Conservation (phyloP, 2,113 vertebrate genomes). For the Cheirogaleus medius region DNA sequence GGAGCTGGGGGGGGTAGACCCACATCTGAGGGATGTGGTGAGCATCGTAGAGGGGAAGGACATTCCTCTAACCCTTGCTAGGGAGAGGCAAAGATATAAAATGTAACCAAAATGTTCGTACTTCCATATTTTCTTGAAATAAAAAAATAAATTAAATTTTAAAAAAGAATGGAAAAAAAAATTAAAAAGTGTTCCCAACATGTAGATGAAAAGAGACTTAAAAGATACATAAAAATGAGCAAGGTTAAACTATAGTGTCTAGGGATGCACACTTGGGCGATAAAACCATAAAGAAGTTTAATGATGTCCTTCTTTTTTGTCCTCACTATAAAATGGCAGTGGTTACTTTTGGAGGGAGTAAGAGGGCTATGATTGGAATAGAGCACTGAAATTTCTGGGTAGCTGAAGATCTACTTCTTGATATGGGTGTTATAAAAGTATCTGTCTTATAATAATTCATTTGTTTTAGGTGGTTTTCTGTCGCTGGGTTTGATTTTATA, state of each 20-base stretch:
- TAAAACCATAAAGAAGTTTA: neutral
- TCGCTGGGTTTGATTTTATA: neutral
- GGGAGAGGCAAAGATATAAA: too few relatives aligned
- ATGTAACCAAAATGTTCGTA: too few relatives aligned
- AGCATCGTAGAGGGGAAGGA: too few relatives aligned
- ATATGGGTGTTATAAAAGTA: neutral
- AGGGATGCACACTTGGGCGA: neutral
- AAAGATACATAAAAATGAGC: neutral
- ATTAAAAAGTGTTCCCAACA: too few relatives aligned
- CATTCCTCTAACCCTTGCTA: too few relatives aligned
- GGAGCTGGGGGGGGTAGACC: too few relatives aligned
- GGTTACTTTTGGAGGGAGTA: neutral
- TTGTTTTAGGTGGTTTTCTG: neutral
- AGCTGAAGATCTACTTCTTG: neutral
- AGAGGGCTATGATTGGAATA: neutral
- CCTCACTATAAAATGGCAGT: neutral
- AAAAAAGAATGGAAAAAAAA: too few relatives aligned
- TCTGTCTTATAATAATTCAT: neutral
- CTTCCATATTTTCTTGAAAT: too few relatives aligned
- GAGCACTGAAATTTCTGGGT: neutral
- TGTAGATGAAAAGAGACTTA: neutral
- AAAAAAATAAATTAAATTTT: too few relatives aligned
- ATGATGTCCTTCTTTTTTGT: neutral
- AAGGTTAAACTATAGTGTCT: neutral
- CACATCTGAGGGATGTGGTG: too few relatives aligned